Base-by-base conservation (phyloP, 2,888 invertebrate genomes). In the Pyrrhosoma nymphula region DNA sequence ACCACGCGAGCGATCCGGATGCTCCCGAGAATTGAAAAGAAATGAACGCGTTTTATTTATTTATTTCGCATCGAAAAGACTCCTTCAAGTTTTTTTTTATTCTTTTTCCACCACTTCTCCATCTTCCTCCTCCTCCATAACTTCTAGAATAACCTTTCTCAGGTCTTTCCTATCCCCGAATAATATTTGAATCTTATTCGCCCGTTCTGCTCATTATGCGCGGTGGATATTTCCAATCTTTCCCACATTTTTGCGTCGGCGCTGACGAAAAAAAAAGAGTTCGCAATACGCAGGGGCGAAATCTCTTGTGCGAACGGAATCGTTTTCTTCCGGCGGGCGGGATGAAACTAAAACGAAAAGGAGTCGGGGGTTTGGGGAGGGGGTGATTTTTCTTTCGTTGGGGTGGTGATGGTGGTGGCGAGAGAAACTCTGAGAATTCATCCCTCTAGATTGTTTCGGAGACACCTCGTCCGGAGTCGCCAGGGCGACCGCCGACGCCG, bases 1-100 rank as follows among this genome's bases (percentile, higher is more conserved):
- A 47, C 93, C 93, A 47, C 75, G 47, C 93, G 63, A 69, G 39
- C 26, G 93, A 93, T 93, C 63, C 93, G 93, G 93, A 93, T 93
- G 69, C 93, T 69, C 39, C 39, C 47, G 30, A 63, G 63, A 63
- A 69, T 69, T 63, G 47, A 69, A 60, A 39, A 56, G 91, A 47
- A 60, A 91, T 39, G 60, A 60, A 82, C 26, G 35, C 82, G 4
- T 82, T 35, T 26, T 69, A 20, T 69, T n/a, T n/a, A 20, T 69
- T 69, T 82, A 1, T 82, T 82, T 35, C 30, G 16, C 82, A 18
- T 82, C 82, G 35, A 20, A 60, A 20, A 35, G 82, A 14, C 82
- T 16, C 35, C 35, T 16, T 35, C 6, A 82, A 30, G 16, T 35
- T 30, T 82, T 35, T 35, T 18, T 16, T 35, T 18, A n/a, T 30